phyloP scores from a whole-genome alignment of 1,140 invertebrate genomes.

The Mamestra configurata region DNA sequence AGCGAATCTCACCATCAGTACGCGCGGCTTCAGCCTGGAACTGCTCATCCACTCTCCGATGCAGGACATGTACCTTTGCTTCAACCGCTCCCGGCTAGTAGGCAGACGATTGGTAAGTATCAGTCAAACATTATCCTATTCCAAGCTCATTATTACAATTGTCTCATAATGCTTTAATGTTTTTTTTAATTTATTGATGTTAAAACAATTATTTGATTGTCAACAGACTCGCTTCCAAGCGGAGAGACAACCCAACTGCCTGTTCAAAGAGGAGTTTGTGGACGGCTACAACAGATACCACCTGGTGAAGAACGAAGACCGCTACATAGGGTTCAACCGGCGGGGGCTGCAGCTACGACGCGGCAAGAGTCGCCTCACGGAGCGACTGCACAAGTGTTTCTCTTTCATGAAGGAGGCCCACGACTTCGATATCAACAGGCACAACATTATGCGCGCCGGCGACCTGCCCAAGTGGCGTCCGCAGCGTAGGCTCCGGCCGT shows the following conservation, averaged over 20 bases:
- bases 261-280: conserved; percentile 84
- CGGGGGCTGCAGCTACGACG: conserved; percentile 77
- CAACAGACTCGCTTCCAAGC: conserved; percentile 81
- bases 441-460: conserved; percentile 77
- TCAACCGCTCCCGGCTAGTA: conserved; percentile 80
- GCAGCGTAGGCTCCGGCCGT: conserved; percentile 78
- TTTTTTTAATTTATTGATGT: no score
- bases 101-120: conserved; percentile 82
- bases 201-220: conserved; percentile 56
- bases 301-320: conserved; percentile 81
- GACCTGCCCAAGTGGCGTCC: conserved; percentile 75
- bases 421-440: conserved; percentile 82
- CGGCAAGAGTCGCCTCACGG: conserved; percentile 71
- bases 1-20: conserved; percentile 87
- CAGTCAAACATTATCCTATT: background rate
- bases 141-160: background rate
- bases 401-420: conserved; percentile 81
- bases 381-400: conserved; percentile 78
- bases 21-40: conserved; percentile 79
- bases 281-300: conserved; percentile 85
- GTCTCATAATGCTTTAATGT: background rate
- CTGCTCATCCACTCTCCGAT: conserved; percentile 84
- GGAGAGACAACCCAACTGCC: conserved; percentile 82
- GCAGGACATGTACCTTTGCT: conserved; percentile 85
- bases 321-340: conserved; percentile 84